Conservation (phyloP, 2,113 vertebrate species). For the Tragelaphus strepsiceros region DNA sequence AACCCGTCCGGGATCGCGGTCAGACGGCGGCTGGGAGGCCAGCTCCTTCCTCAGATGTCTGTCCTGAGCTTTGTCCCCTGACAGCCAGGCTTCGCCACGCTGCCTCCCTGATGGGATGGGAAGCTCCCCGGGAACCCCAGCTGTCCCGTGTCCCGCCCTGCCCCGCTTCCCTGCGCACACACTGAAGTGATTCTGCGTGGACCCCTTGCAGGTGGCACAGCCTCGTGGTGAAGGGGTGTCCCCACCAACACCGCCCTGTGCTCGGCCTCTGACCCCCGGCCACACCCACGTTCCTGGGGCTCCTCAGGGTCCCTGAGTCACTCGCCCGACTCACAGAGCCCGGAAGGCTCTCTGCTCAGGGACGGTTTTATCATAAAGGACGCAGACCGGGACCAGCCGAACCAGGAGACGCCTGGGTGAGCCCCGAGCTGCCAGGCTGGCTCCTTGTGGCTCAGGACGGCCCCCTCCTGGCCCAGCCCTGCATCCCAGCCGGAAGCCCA, state of each 20-base stretch:
- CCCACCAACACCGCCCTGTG: not conserved
- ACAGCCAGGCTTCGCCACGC: fast-evolving
- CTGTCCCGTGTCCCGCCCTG: not conserved
- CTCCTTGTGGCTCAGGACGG: not conserved
- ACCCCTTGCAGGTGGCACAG: too few relatives aligned
- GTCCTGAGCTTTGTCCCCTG: not conserved
- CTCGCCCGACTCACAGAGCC: not conserved
- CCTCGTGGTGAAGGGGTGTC: fast-evolving
- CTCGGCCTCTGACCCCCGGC: not conserved
- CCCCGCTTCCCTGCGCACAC: fast-evolving
- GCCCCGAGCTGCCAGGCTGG: not conserved
- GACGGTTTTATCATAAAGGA: too few relatives aligned
- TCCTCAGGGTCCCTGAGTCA: not conserved
- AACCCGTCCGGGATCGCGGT: fast-evolving
- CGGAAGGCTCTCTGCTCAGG: fast-evolving
- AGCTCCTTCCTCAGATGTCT: not conserved
- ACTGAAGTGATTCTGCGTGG: too few relatives aligned
- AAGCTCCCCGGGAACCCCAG: fast-evolving
- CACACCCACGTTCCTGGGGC: fast-evolving
- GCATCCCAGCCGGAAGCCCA: not conserved
- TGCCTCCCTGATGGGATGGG: not conserved
- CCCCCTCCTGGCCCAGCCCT: not conserved
- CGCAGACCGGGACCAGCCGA: fast-evolving
- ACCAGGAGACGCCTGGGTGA: fast-evolving
- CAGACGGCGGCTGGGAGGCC: fast-evolving